These are phyloP conservation scores for Megatriorchis doriae DNA, from an alignment of 2,113 vertebrate species.

Conservation along the genomic window DNA sequence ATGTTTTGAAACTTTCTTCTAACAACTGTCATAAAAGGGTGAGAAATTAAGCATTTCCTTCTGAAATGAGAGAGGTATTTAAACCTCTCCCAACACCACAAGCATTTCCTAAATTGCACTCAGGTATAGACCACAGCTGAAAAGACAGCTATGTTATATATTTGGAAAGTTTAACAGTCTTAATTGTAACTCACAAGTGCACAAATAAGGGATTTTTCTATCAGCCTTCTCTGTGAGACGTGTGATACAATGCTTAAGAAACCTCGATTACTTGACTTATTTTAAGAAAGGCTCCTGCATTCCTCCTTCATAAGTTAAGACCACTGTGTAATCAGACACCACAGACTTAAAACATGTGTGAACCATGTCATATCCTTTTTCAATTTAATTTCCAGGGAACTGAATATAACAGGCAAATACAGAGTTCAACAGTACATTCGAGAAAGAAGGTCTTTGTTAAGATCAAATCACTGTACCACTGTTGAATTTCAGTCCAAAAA, in stretches of 20 bases:
- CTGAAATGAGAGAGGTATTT: neutral
- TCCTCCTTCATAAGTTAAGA: neutral
- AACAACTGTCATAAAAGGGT: neutral
- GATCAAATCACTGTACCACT: neutral
- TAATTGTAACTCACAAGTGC: neutral
- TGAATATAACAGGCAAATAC: neutral
- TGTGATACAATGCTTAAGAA: neutral
- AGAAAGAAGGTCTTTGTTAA: neutral
- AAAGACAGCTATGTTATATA: neutral
- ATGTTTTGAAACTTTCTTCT: neutral
- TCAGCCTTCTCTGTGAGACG: neutral
- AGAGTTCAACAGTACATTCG: neutral
- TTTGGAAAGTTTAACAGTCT: neutral
- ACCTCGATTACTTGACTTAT: neutral
- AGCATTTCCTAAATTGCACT: neutral
- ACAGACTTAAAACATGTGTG: neutral
- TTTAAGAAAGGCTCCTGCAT: neutral
- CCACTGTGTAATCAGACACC: neutral
- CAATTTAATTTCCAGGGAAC: neutral
- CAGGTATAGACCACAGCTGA: neutral
- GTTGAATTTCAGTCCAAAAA: neutral
- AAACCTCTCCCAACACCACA: neutral
- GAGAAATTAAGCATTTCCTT: neutral
- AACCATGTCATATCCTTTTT: neutral
- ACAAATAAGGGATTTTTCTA: neutral